These are phyloP conservation scores for Lucilia sericata DNA, from an alignment of 1,140 invertebrate species.

Conservation along the genomic window DNA sequence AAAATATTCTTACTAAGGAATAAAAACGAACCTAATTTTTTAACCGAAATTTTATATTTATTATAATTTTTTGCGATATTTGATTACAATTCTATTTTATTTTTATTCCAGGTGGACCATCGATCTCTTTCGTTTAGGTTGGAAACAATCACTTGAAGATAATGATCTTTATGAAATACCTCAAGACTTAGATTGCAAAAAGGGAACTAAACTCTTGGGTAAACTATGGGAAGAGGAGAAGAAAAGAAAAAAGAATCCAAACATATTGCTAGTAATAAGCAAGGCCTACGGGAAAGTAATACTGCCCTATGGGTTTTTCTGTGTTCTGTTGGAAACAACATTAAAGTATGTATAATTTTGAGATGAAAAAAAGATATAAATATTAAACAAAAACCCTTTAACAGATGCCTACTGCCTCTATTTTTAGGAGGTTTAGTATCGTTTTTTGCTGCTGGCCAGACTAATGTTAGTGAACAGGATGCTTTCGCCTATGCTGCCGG, in stretches of 20 bases:
- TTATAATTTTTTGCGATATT: no score
- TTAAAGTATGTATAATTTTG: not conserved
- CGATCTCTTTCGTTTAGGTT: not conserved
- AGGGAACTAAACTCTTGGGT: not conserved
- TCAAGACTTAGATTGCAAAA: not conserved
- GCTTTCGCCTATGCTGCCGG: not conserved
- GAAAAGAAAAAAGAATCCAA: not conserved
- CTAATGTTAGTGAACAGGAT: not conserved
- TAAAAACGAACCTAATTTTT: no score
- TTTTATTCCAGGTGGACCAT: no score
- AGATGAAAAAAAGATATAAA: no score
- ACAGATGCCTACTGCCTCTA: not conserved
- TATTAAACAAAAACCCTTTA: not conserved
- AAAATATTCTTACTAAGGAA: no score
- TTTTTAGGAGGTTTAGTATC: not conserved
- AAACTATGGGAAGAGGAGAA: conserved; percentile 3
- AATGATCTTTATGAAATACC: not conserved
- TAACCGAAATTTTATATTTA: no score
- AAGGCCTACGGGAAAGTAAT: not conserved
- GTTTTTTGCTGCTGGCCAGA: not conserved
- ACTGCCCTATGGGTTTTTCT: not conserved
- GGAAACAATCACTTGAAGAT: not conserved
- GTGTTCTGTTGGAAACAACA: not conserved
- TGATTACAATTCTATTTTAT: no score
- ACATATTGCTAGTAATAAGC: not conserved